Percentiles rank a stretch among this genome's conserved stretches.
Evolutionary conservation across 2,888 invertebrate genomes (phyloP).

Genomic region (Tridacna crocea): DNA sequence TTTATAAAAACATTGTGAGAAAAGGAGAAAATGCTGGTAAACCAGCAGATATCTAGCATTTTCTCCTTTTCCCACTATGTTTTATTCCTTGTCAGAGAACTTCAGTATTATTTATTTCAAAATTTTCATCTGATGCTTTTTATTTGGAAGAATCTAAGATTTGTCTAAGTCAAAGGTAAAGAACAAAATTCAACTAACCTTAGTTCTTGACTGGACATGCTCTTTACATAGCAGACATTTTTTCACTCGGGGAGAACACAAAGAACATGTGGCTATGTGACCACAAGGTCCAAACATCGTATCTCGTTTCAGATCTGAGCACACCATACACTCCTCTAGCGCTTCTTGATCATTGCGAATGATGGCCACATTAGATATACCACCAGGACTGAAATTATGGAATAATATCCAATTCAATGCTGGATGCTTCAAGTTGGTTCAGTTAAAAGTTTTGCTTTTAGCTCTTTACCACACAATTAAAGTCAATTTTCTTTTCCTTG

Average conservation of each 20-base stretch:
- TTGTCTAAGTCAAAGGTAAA: too few species aligned
- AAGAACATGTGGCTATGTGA: conserved; percentile 96
- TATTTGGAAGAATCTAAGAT: too few species aligned
- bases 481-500: too few species aligned
- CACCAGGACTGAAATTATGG: conserved; percentile 69
- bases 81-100: too few species aligned
- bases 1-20: too few species aligned
- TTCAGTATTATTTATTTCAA: too few species aligned
- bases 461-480: too few species aligned
- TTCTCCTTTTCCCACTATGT: too few species aligned
- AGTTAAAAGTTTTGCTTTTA: too few species aligned
- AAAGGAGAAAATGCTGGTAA: too few species aligned
- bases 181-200: conserved; percentile 85
- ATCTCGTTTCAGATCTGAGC: conserved; percentile 96
- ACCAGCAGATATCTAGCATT: too few species aligned
- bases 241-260: conserved; percentile 94
- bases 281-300: conserved; percentile 86
- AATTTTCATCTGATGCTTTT: too few species aligned
- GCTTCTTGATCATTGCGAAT: conserved; percentile 84
- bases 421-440: not conserved
- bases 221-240: conserved; percentile 97
- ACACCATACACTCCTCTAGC: conserved; percentile 96
- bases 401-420: not conserved
- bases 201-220: conserved; percentile 90
- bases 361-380: conserved; percentile 78